A percentile compares a stretch with the other conserved stretches of the same genome.
Conservation (phyloP, 1,140 invertebrate species). For the Palaemon carinicauda region DNA sequence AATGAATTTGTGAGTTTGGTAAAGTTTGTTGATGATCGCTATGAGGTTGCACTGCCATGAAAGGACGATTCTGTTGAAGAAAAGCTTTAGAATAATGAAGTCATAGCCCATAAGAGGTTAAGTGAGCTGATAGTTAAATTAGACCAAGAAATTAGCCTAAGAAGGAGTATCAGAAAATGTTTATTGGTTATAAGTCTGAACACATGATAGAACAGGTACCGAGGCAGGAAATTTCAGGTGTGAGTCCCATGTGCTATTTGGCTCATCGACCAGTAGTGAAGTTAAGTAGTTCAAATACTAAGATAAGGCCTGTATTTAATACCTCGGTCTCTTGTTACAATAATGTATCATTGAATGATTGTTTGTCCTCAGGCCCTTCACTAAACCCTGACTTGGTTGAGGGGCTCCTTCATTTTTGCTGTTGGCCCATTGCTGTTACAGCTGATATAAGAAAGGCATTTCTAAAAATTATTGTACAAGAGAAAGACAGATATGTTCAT, state of each 20-base stretch:
- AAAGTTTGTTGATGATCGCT: neutral
- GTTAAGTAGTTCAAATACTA: too few species aligned
- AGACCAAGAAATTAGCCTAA: neutral
- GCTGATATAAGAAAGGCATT: too few species aligned
- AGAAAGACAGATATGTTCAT: conserved; percentile 13
- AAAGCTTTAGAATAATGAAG: neutral
- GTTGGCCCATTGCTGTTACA: conserved; percentile 14
- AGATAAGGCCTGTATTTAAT: conserved; percentile 24
- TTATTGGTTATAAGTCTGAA: neutral
- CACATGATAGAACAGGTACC: conserved; percentile 12
- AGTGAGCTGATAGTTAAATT: neutral
- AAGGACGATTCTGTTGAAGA: conserved; percentile 6
- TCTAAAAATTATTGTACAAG: conserved; percentile 16
- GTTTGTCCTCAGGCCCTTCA: conserved; percentile 15
- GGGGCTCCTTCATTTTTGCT: neutral
- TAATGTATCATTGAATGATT: conserved; percentile 2
- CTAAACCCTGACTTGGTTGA: conserved; percentile 20
- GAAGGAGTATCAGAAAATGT: conserved; percentile 7
- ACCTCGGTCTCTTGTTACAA: neutral
- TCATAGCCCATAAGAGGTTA: neutral
- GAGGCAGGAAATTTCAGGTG: too few species aligned
- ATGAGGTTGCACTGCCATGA: conserved; percentile 31
- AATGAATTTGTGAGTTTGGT: neutral
- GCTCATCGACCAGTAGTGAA: too few species aligned
- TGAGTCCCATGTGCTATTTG: too few species aligned